Evolutionary conservation across 2,797 vertebrate genomes (phyloP), one percentile per base, ranked within the genome.

Genomic region (Euphonia xanthogaster): DNA sequence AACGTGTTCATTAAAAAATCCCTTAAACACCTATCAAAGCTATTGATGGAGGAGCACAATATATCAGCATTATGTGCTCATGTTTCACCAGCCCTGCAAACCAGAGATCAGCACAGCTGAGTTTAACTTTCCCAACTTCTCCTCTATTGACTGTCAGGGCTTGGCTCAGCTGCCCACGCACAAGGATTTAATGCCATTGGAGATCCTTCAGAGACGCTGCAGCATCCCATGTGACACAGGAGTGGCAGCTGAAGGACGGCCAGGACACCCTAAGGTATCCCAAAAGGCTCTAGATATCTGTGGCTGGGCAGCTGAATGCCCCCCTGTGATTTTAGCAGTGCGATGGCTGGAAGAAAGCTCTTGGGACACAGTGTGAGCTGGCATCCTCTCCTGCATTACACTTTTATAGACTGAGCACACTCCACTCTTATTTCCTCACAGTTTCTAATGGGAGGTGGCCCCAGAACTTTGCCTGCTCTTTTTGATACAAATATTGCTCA

Each of bases 391-490:
- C 25, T 67, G 31, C 12, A 55, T 39, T 72, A 4, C 7, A 25
- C 12, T 48, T 62, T 54, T 25, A 75, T 19, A 66, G 74, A 70
- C 35, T 7, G 22, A 88, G 39, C 31, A 63, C n/a, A 7, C 14
- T 68, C 57, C 20, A 25, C n/a, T 50, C 31, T 44, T 60, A 75
- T 48, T 66, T 87, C 51, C 28, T 23, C 31, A 28, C 20, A 33
- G 35, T 76, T 82, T 62, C 18, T 24, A 72, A 47, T 24, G 31
- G 57, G 30, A 94, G 20, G 58, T 75, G n/a, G 16, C 31, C 68
- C 78, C 67, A 85, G 66, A 89, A 44, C 12, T 71, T 70, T 16
- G 22, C 47, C 54, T 72, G 23, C 44, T 92, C 55, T 54, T 86
- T 53, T 39, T 70, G 27, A 54, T 65, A 55, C 8, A 91, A 13